Evolutionary conservation across 2,113 vertebrate genomes (phyloP).

Genomic region (Grus americana): DNA sequence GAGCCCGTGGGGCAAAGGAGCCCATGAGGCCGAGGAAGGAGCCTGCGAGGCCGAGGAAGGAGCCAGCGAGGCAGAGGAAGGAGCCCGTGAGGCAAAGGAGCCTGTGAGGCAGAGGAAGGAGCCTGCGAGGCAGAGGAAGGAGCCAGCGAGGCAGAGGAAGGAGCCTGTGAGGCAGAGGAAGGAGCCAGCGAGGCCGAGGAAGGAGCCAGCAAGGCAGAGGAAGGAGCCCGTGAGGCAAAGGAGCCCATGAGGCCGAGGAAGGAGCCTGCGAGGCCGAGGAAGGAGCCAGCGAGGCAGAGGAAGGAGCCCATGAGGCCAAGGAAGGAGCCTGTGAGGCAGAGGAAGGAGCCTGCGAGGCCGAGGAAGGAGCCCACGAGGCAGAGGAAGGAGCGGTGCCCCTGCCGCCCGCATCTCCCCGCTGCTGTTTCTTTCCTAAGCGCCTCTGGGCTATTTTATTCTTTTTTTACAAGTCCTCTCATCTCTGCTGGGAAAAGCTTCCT

Average conservation of each 20-base stretch:
- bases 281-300: background rate
- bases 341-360: background rate
- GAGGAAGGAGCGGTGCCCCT: background rate
- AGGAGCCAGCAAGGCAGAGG: background rate
- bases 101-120: background rate
- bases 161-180: background rate
- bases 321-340: background rate
- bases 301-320: background rate
- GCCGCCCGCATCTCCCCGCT: rapidly evolving
- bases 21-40: background rate
- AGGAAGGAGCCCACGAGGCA: background rate
- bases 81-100: background rate
- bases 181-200: background rate
- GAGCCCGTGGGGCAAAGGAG: background rate
- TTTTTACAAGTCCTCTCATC: rapidly evolving
- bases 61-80: background rate
- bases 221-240: background rate
- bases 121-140: background rate
- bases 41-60: background rate
- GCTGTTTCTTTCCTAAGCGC: background rate
- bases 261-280: background rate
- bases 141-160: background rate
- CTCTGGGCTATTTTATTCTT: background rate
- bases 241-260: background rate
- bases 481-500: background rate